phyloP scores from a whole-genome alignment of 1,140 invertebrate genomes.

The Drosophila prosaltans region DNA sequence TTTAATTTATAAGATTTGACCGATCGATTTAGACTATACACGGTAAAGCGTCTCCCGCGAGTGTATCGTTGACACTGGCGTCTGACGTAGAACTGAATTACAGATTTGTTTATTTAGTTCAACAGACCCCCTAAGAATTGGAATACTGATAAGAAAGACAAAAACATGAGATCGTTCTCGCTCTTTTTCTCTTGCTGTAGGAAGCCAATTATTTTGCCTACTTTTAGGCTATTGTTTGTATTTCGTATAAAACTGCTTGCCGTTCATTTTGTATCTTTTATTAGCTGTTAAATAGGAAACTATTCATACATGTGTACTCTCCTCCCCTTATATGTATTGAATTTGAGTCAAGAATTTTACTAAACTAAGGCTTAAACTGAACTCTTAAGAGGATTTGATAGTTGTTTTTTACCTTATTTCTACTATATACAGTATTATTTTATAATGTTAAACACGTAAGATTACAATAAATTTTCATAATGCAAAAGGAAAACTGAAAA shows the following conservation, averaged over 20 bases:
- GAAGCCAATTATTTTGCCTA: neutral
- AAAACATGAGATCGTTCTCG: neutral
- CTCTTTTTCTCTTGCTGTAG: neutral
- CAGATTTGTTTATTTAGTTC: conserved; percentile 31
- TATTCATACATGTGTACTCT: neutral
- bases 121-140: conserved; percentile 39
- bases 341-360: too few relatives aligned
- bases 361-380: too few relatives aligned
- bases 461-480: too few relatives aligned
- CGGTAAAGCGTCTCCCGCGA: neutral
- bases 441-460: too few relatives aligned
- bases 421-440: too few relatives aligned
- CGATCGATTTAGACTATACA: conserved; percentile 13
- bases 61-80: neutral
- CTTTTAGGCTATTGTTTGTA: neutral
- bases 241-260: neutral
- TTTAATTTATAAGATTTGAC: conserved; percentile 20
- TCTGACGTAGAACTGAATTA: conserved; percentile 41
- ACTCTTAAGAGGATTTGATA: too few relatives aligned
- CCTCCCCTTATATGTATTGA: too few relatives aligned
- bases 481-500: too few relatives aligned
- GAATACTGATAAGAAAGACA: conserved; percentile 38
- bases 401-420: too few relatives aligned
- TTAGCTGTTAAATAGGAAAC: neutral
- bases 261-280: neutral